A percentile compares a stretch with the other conserved stretches of the same genome.
Conservation (phyloP, 2,888 invertebrate species). For the Euplexia lucipara region DNA sequence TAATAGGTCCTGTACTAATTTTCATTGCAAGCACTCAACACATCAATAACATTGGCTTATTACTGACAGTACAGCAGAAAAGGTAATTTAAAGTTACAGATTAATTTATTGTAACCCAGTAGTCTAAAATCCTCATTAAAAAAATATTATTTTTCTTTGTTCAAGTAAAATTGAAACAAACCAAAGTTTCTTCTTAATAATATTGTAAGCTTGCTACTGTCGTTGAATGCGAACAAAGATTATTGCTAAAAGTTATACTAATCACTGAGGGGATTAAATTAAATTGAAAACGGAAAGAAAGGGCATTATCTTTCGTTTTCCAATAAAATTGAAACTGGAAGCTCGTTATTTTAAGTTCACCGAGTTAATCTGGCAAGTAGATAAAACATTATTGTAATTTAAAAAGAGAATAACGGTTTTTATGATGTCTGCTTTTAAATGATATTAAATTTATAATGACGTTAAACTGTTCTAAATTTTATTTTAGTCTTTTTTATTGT, state of each 20-base stretch:
- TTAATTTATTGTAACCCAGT: too few species aligned
- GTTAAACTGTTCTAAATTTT: not conserved
- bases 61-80: too few species aligned
- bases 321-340: slow-evolving; percentile 42
- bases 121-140: too few species aligned
- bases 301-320: slow-evolving; percentile 42
- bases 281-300: slow-evolving; percentile 51
- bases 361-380: slow-evolving; percentile 13
- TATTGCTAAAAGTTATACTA: slow-evolving; percentile 23
- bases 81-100: too few species aligned
- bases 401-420: slow-evolving; percentile 2
- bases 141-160: too few species aligned
- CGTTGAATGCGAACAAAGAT: slow-evolving; percentile 17
- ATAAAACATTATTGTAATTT: slow-evolving; percentile 26
- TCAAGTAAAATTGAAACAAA: not conserved
- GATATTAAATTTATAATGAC: not conserved
- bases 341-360: slow-evolving; percentile 49
- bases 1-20: too few species aligned
- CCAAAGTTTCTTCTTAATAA: not conserved
- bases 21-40: too few species aligned
- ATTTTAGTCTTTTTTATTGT: not conserved
- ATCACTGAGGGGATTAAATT: slow-evolving; percentile 39
- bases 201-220: not conserved
- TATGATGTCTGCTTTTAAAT: not conserved
- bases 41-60: too few species aligned